Conservation (phyloP, 2,888 invertebrate genomes). For the Daptonema setosum region DNA sequence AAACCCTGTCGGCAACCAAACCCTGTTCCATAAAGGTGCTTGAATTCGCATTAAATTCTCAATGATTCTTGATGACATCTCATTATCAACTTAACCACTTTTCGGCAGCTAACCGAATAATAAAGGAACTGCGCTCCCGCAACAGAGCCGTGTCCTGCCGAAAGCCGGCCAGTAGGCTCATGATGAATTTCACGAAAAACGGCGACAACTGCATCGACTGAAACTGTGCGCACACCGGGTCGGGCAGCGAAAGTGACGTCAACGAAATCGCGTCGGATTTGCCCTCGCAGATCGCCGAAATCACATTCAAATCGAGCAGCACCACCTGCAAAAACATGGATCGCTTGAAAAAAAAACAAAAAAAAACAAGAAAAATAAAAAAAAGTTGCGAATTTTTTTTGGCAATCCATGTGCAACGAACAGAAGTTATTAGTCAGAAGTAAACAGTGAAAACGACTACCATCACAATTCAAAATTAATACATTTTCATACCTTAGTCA, state of each 20-base stretch:
- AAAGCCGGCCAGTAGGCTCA: slow-evolving; percentile 60
- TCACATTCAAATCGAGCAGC: slow-evolving; percentile 67
- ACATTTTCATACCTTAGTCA: too few relatives aligned
- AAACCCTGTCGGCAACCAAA: too few relatives aligned
- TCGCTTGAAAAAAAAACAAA: too few relatives aligned
- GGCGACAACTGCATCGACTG: slow-evolving; percentile 9
- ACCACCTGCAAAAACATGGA: slow-evolving; percentile 41
- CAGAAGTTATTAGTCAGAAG: too few relatives aligned
- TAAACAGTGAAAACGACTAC: too few relatives aligned
- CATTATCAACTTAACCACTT: too few relatives aligned
- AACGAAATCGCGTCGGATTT: not conserved
- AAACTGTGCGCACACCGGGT: not conserved
- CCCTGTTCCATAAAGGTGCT: too few relatives aligned
- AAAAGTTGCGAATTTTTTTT: slow-evolving; percentile 1
- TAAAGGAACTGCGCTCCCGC: slow-evolving; percentile 77
- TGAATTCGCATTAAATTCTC: too few relatives aligned
- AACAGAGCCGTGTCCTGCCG: slow-evolving; percentile 59
- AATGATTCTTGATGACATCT: too few relatives aligned
- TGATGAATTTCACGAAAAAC: slow-evolving; percentile 63
- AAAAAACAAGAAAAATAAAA: not conserved
- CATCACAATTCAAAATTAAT: too few relatives aligned
- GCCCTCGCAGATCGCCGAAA: slow-evolving; percentile 34
- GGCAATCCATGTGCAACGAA: too few relatives aligned
- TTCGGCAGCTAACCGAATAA: slow-evolving; percentile 63
- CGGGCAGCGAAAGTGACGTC: slow-evolving; percentile 8